Conservation (phyloP, 2,113 vertebrate species). For the Gavialis gangeticus region DNA sequence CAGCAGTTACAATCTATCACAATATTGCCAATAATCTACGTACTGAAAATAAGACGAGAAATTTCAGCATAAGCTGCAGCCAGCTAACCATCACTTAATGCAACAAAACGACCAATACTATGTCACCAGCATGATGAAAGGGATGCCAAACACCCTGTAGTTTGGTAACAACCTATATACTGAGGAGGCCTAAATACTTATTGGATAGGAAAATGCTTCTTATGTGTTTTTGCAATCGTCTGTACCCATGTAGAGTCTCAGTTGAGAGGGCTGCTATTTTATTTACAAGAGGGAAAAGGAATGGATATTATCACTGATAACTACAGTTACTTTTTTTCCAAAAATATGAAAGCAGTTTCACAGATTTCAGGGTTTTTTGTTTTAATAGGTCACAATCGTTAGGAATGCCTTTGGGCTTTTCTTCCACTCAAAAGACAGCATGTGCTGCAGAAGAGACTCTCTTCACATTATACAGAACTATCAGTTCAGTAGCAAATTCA, state of each 20-base stretch:
- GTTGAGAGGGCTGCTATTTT: background rate
- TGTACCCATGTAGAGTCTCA: background rate
- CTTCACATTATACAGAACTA: background rate
- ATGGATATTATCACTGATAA: background rate
- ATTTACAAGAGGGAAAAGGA: background rate
- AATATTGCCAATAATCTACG: fast-evolving
- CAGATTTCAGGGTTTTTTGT: background rate
- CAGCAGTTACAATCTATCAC: background rate
- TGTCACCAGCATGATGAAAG: background rate
- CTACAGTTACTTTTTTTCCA: background rate
- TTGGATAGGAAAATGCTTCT: background rate
- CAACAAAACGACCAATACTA: background rate
- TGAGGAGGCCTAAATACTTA: fast-evolving
- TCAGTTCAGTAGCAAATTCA: fast-evolving
- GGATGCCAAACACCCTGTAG: slow-evolving; percentile 2
- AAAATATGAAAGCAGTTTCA: background rate
- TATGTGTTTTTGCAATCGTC: background rate
- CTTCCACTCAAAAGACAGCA: background rate
- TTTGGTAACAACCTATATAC: background rate
- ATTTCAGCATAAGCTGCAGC: background rate
- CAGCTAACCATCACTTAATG: background rate
- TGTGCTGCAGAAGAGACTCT: background rate
- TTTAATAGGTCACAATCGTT: background rate
- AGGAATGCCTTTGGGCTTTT: background rate
- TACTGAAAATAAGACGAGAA: background rate